A percentile compares a stretch with the other conserved stretches of the same genome.
phyloP scores from a whole-genome alignment of 2,113 vertebrate genomes.

The Holacanthus passer region DNA sequence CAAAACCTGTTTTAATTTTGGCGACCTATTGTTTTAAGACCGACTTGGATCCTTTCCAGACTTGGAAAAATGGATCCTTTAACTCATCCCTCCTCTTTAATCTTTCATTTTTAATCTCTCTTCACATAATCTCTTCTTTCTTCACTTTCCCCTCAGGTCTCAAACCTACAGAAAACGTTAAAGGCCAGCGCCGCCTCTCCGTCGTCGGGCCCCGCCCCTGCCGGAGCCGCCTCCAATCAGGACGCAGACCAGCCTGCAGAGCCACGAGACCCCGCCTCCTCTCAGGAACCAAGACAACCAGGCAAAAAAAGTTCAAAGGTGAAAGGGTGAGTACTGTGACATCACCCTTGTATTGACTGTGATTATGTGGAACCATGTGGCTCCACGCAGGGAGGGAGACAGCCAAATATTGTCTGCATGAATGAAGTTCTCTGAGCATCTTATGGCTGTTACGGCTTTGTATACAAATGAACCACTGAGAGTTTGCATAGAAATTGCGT shows the following conservation, averaged over 20 bases:
- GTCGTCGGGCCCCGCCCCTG: conserved; percentile 88
- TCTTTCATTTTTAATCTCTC: background rate
- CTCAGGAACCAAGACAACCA: conserved; percentile 94
- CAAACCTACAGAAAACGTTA: conserved; percentile 97
- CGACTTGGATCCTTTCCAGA: background rate
- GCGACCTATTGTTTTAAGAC: background rate
- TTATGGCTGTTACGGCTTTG: background rate
- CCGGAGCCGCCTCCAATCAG: conserved; percentile 90
- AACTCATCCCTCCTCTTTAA: background rate
- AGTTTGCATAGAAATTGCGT: conserved; percentile 59
- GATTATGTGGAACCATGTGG: no score
- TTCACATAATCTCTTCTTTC: background rate
- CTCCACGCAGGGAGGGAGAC: background rate
- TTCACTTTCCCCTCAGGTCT: conserved; percentile 84
- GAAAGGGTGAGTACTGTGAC: conserved; percentile 90
- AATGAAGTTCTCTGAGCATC: conserved; percentile 3
- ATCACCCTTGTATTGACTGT: background rate
- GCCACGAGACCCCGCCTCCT: conserved; percentile 89
- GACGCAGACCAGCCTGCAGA: conserved; percentile 86
- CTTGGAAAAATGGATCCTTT: background rate
- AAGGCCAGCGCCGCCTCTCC: conserved; percentile 91
- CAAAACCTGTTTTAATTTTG: background rate
- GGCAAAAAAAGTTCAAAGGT: conserved; percentile 98
- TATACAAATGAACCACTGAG: conserved; percentile 6
- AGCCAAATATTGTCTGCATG: background rate